Percentiles rank a stretch among this genome's conserved stretches.
These are phyloP conservation scores for Chymomyza amoena DNA, from an alignment of 2,888 invertebrate species.

Conservation along the genomic window DNA sequence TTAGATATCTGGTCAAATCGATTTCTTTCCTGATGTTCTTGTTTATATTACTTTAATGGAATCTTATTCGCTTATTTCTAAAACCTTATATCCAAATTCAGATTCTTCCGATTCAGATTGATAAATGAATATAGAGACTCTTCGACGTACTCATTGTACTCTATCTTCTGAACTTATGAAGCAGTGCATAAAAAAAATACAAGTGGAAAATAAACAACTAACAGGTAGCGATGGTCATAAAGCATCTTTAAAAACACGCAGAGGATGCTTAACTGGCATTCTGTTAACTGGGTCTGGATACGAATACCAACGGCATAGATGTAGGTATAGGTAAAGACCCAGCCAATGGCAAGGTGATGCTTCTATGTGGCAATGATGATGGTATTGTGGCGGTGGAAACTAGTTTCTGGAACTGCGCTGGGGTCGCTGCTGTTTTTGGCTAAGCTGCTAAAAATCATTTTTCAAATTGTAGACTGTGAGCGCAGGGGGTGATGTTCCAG, in stretches of 20 bases:
- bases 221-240: background rate
- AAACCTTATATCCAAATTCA: too few relatives aligned
- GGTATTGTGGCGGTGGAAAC: background rate
- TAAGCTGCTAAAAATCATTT: constrained; percentile 66
- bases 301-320: background rate
- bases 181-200: too few relatives aligned
- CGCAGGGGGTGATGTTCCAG: background rate
- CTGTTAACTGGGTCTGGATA: background rate
- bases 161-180: too few relatives aligned
- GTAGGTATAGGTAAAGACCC: too few relatives aligned
- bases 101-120: too few relatives aligned
- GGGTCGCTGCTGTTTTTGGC: background rate
- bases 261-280: background rate
- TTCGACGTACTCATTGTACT: too few relatives aligned
- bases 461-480: constrained; percentile 38
- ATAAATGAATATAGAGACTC: too few relatives aligned
- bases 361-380: background rate
- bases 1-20: too few relatives aligned
- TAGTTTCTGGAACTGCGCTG: background rate
- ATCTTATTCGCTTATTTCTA: too few relatives aligned
- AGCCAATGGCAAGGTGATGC: background rate
- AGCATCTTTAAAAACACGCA: background rate
- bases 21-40: too few relatives aligned
- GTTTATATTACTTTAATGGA: too few relatives aligned
- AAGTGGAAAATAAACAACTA: background rate